Conservation (phyloP, 1,140 invertebrate species). For the Drosophila fuyamai region DNA sequence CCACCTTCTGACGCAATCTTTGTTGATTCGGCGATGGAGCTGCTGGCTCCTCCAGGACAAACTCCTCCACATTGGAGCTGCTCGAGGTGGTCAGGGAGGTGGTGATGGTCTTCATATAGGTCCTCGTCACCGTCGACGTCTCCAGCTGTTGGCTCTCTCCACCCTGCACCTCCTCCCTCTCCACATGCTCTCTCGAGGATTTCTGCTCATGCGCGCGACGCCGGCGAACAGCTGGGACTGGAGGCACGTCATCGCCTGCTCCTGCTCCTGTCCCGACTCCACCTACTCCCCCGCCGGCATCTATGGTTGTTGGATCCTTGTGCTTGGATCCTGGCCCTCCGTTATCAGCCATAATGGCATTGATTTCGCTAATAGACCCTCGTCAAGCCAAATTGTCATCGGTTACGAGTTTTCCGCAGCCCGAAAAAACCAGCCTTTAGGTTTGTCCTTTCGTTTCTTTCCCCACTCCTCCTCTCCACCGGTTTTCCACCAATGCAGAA, state of each 20-base stretch:
- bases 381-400: constrained; percentile 66
- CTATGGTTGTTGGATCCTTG: constrained; percentile 73
- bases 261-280: constrained; percentile 5
- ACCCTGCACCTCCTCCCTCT: constrained; percentile 30
- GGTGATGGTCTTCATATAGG: constrained; percentile 77
- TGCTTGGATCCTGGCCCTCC: constrained; percentile 72
- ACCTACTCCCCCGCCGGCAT: constrained; percentile 28
- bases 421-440: constrained; percentile 13
- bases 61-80: constrained; percentile 40
- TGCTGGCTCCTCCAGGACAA: constrained; percentile 33
- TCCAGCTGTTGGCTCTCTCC: constrained; percentile 68
- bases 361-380: constrained; percentile 58
- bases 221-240: constrained; percentile 78
- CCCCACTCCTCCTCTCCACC: constrained; percentile 9
- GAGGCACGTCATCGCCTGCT: constrained; percentile 57
- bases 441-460: constrained; percentile 28
- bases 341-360: constrained; percentile 83
- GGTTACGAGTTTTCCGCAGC: constrained; percentile 32
- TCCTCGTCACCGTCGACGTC: constrained; percentile 76
- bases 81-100: constrained; percentile 68
- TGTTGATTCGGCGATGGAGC: constrained; percentile 85
- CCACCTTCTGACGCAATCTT: constrained; percentile 89
- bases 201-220: constrained; percentile 70
- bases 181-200: constrained; percentile 31
- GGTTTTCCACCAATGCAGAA: constrained; percentile 63